A percentile compares a stretch with the other conserved stretches of the same genome.
Conservation (phyloP, 2,113 vertebrate species). For the Cephalopterus ornatus region DNA sequence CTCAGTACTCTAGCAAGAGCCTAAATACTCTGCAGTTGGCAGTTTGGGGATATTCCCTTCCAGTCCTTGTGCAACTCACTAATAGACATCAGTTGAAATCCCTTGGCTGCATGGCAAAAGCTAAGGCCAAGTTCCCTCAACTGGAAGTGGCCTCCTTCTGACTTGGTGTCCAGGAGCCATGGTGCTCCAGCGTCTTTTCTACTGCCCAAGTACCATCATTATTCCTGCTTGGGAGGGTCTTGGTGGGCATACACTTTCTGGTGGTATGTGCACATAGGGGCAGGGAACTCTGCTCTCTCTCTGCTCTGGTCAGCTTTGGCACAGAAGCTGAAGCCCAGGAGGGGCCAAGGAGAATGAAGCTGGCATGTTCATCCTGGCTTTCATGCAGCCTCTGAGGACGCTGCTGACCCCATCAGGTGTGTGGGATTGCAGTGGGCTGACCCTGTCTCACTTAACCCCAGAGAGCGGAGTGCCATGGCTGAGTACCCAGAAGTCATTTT, state of each 20-base stretch:
- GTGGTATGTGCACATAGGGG: rapidly evolving
- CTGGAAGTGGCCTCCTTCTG: neutral
- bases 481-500: neutral
- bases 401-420: neutral
- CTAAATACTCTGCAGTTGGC: neutral
- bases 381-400: neutral
- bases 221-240: neutral
- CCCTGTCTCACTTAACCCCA: neutral
- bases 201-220: neutral
- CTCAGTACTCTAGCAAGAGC: neutral
- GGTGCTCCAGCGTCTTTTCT: neutral
- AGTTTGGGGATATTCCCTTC: neutral
- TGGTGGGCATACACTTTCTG: neutral
- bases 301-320: neutral
- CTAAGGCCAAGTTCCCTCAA: neutral
- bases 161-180: neutral
- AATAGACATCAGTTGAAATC: neutral
- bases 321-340: neutral
- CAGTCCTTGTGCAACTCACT: neutral
- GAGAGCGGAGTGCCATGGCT: neutral
- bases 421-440: neutral
- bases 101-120: neutral
- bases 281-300: neutral
- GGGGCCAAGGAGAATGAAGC: neutral
- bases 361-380: neutral